phyloP scores from a whole-genome alignment of 1,140 invertebrate genomes.

The Forficula auricularia region DNA sequence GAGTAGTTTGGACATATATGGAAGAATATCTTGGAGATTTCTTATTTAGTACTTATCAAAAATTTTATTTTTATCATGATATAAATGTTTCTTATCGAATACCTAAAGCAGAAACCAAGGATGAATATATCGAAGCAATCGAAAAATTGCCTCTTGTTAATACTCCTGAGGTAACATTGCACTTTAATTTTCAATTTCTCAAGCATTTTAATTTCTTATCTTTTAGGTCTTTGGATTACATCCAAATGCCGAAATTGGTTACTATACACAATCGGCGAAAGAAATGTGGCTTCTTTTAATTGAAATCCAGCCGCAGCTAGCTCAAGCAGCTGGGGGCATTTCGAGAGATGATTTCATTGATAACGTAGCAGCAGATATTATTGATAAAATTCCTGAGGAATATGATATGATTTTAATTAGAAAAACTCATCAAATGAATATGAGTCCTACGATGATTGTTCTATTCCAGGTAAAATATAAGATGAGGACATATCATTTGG shows the following conservation, averaged over 20 bases:
- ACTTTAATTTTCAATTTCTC: too few species aligned
- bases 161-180: constrained; percentile 48
- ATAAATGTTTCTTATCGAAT: constrained; percentile 57
- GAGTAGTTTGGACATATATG: constrained; percentile 73
- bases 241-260: constrained; percentile 82
- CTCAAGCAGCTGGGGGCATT: constrained; percentile 40
- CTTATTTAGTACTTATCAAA: constrained; percentile 72
- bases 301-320: constrained; percentile 71
- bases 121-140: constrained; percentile 52
- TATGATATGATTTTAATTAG: constrained; percentile 63
- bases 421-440: constrained; percentile 52
- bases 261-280: constrained; percentile 65
- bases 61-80: constrained; percentile 73
- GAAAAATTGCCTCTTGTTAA: constrained; percentile 53
- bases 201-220: too few species aligned
- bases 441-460: constrained; percentile 67
- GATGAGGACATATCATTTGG: too few species aligned
- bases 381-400: constrained; percentile 49
- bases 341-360: constrained; percentile 68
- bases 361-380: constrained; percentile 53
- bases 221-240: constrained; percentile 56
- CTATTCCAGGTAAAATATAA: too few species aligned
- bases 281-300: constrained; percentile 70
- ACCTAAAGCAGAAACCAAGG: constrained; percentile 45
- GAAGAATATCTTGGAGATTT: constrained; percentile 88